These are phyloP conservation scores for Pollimyrus isidori DNA, from an alignment of 2,113 vertebrate species.

Conservation along the genomic window DNA sequence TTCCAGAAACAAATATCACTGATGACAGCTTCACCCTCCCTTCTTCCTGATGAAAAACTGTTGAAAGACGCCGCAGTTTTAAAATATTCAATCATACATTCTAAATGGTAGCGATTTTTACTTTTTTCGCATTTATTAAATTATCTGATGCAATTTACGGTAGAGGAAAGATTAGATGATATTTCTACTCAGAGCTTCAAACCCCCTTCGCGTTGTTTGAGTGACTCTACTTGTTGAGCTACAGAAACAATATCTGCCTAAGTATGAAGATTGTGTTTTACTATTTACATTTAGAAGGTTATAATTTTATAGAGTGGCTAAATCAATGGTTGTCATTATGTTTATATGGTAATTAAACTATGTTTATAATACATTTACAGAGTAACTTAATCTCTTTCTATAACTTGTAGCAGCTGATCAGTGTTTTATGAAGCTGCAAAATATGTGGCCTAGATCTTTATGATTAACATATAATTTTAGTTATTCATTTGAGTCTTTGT, in stretches of 20 bases:
- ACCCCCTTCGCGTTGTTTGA: not conserved
- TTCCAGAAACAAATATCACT: not conserved
- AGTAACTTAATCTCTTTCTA: not conserved
- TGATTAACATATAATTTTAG: not conserved
- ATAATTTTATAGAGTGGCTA: not conserved
- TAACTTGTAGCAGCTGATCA: not conserved
- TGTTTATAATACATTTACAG: not conserved
- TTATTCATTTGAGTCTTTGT: not conserved
- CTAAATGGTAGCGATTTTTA: not conserved
- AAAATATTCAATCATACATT: not conserved
- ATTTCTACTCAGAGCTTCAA: not conserved
- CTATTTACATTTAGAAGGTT: not conserved
- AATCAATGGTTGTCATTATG: not conserved
- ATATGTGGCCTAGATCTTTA: not conserved
- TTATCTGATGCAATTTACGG: not conserved
- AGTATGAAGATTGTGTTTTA: not conserved
- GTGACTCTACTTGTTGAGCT: not conserved
- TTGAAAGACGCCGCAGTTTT: not conserved
- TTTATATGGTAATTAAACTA: not conserved
- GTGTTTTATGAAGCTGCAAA: not conserved
- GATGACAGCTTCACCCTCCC: not conserved
- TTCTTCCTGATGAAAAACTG: not conserved
- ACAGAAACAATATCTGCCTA: not conserved
- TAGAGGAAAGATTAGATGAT: not conserved
- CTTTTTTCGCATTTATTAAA: not conserved